These are phyloP conservation scores for Empidonax alnorum DNA, from an alignment of 2,113 vertebrate genomes.

Conservation along the genomic window DNA sequence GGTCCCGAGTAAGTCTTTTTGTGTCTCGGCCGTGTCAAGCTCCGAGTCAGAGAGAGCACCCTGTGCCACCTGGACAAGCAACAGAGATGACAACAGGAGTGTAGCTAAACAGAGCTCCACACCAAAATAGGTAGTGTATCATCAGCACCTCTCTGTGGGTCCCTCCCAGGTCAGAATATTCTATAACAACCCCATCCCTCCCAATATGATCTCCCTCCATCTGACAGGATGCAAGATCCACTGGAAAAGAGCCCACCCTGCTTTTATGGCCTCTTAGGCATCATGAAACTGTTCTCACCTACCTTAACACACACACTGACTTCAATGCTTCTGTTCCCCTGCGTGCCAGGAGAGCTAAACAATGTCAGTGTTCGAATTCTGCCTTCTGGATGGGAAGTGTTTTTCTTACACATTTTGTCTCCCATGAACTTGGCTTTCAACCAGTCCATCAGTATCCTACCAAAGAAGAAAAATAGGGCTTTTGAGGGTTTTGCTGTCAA, in stretches of 20 bases:
- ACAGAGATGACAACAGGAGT: neutral
- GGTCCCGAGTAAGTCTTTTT: conserved; percentile 86
- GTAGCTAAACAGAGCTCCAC: neutral
- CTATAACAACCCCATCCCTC: neutral
- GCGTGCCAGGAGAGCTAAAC: conserved; percentile 66
- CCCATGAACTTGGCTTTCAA: conserved; percentile 87
- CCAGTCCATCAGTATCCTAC: conserved; percentile 88
- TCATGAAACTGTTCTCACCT: neutral
- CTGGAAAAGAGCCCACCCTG: neutral
- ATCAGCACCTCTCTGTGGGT: neutral
- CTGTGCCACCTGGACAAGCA: conserved; percentile 73
- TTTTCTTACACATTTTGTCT: conserved; percentile 22
- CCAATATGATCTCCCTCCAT: neutral
- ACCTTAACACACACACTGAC: conserved; percentile 86
- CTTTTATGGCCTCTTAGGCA: neutral
- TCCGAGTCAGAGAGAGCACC: conserved; percentile 78
- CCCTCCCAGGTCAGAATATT: neutral
- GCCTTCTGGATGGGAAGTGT: neutral
- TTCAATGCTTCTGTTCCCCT: conserved; percentile 49
- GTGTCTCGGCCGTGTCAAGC: conserved; percentile 76
- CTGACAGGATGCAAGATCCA: neutral
- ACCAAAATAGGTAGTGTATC: neutral
- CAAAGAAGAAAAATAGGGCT: neutral
- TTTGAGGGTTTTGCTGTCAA: neutral
- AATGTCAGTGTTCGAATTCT: conserved; percentile 80